A percentile compares a stretch with the other conserved stretches of the same genome.
Evolutionary conservation across 2,797 vertebrate species (phyloP).

Genomic region (Pogonophryne albipinna): DNA sequence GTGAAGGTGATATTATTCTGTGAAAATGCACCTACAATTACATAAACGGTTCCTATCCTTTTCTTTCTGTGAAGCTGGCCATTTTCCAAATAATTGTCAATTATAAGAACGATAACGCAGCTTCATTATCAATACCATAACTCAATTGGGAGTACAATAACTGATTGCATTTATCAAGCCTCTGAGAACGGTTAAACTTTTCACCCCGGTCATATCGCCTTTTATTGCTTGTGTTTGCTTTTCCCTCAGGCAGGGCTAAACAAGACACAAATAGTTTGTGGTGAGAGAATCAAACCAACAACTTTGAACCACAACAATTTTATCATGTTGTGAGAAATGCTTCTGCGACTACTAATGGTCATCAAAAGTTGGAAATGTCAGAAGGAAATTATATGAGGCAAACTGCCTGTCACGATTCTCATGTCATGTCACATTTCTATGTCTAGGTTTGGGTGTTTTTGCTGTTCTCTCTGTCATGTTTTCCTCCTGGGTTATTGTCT

Average conservation of each 20-base stretch:
- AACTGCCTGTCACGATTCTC: too few species aligned
- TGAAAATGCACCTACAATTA: neutral
- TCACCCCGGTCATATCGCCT: constrained; percentile 61
- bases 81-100: constrained; percentile 57
- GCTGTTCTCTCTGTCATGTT: too few species aligned
- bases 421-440: too few species aligned
- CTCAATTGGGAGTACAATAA: constrained; percentile 32
- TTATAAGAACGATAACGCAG: constrained; percentile 56
- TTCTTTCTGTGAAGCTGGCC: constrained; percentile 23
- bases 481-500: too few species aligned
- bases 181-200: constrained; percentile 66
- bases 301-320: neutral
- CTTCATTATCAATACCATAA: constrained; percentile 47
- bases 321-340: neutral
- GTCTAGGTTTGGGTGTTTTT: too few species aligned
- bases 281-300: constrained; percentile 7
- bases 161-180: constrained; percentile 57
- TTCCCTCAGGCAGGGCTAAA: constrained; percentile 3
- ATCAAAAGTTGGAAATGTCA: neutral
- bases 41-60: neutral
- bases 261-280: constrained; percentile 18
- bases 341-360: neutral
- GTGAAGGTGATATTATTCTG: neutral
- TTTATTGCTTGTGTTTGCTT: constrained; percentile 63
- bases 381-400: neutral